Evolutionary conservation across 2,113 vertebrate genomes (phyloP).

Genomic region (Halcyon senegalensis): DNA sequence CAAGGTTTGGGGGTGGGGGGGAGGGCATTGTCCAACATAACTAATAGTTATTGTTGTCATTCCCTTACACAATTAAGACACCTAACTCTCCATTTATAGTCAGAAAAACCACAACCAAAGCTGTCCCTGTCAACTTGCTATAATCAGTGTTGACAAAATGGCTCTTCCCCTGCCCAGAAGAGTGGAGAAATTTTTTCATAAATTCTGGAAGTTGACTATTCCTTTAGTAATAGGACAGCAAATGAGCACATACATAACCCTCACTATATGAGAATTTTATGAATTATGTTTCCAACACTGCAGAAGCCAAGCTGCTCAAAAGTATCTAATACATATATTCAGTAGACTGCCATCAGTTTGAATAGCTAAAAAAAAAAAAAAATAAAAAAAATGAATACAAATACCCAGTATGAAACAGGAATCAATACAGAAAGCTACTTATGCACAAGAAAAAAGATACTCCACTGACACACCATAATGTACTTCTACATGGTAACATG

Average conservation of each 20-base stretch:
- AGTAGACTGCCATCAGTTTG: not conserved
- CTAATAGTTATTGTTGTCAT: not conserved
- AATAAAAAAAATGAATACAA: not conserved
- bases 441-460: not conserved
- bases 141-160: not conserved
- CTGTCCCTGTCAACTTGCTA: not conserved
- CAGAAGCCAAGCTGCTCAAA: not conserved
- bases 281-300: not conserved
- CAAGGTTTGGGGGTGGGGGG: too few relatives aligned
- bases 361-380: not conserved
- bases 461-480: not conserved
- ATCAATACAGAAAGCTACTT: not conserved
- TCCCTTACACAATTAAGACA: not conserved
- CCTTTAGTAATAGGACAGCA: not conserved
- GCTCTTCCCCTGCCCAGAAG: not conserved
- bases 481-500: not conserved
- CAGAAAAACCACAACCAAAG: not conserved
- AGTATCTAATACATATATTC: not conserved
- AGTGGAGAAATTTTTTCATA: not conserved
- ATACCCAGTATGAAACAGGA: not conserved
- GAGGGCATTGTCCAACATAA: not conserved
- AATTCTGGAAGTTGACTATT: not conserved
- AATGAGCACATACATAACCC: not conserved
- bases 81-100: not conserved
- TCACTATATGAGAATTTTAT: not conserved